These are phyloP conservation scores for Gambusia yucatana DNA, from an alignment of 2,797 vertebrate species.

Conservation along the genomic window DNA sequence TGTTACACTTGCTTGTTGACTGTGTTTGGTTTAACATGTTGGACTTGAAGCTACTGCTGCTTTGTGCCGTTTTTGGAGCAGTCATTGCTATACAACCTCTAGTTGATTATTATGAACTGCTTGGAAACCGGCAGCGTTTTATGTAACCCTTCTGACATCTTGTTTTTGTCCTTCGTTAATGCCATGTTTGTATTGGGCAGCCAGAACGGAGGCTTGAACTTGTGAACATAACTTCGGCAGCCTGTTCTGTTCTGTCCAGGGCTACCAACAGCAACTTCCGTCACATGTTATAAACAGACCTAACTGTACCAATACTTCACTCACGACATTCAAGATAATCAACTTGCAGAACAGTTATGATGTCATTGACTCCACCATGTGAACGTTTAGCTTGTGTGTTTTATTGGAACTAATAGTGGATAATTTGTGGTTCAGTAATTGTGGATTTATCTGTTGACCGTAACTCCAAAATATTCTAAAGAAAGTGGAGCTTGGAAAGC, in stretches of 20 bases:
- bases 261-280: constrained; percentile 36
- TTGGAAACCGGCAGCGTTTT: constrained; percentile 16
- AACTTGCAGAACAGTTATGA: constrained; percentile 19
- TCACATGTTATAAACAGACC: constrained; percentile 44
- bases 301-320: constrained; percentile 22
- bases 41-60: neutral
- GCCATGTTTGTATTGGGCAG: constrained; percentile 49
- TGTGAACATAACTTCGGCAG: neutral
- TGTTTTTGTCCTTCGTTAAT: neutral
- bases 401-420: neutral
- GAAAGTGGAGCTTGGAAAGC: neutral
- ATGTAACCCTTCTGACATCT: constrained; percentile 11
- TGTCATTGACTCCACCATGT: constrained; percentile 1
- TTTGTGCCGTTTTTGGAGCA: too few species aligned
- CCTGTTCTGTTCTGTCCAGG: neutral
- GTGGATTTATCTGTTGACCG: neutral
- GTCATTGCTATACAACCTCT: too few species aligned
- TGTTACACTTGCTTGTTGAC: neutral
- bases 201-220: too few species aligned
- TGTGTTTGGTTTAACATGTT: neutral
- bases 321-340: constrained; percentile 12
- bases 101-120: neutral
- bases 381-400: neutral
- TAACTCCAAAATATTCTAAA: neutral
- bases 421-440: too few species aligned